These are phyloP conservation scores for Gortyna flavago DNA, from an alignment of 2,888 invertebrate species.

Conservation along the genomic window DNA sequence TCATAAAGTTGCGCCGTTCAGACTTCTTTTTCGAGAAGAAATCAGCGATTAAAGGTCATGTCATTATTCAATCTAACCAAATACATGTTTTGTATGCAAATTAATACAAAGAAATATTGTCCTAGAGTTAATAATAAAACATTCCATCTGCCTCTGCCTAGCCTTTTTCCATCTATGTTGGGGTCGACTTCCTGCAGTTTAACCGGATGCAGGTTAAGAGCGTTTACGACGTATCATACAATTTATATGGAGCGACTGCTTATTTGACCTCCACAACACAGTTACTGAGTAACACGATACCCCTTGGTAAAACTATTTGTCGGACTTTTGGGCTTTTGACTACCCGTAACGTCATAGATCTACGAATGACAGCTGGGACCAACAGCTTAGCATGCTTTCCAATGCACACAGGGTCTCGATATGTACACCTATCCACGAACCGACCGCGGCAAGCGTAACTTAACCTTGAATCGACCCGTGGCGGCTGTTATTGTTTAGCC, in stretches of 20 bases:
- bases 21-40: not conserved
- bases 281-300: not conserved
- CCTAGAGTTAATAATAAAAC: not conserved
- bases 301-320: not conserved
- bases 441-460: not conserved
- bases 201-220: not conserved
- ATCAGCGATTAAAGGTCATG: not conserved
- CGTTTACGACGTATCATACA: too few species aligned
- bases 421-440: not conserved
- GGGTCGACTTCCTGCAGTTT: not conserved
- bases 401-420: not conserved
- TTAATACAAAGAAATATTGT: not conserved
- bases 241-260: not conserved
- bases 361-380: not conserved
- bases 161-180: not conserved
- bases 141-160: not conserved
- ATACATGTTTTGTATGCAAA: not conserved
- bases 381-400: not conserved
- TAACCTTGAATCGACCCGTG: not conserved
- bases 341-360: not conserved
- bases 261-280: not conserved
- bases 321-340: not conserved
- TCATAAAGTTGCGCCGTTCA: too few species aligned
- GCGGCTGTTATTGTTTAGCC: not conserved
- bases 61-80: not conserved